Percentiles rank a stretch among this genome's conserved stretches.
Conservation (phyloP, 1,140 invertebrate genomes). For the Atta colombica region DNA sequence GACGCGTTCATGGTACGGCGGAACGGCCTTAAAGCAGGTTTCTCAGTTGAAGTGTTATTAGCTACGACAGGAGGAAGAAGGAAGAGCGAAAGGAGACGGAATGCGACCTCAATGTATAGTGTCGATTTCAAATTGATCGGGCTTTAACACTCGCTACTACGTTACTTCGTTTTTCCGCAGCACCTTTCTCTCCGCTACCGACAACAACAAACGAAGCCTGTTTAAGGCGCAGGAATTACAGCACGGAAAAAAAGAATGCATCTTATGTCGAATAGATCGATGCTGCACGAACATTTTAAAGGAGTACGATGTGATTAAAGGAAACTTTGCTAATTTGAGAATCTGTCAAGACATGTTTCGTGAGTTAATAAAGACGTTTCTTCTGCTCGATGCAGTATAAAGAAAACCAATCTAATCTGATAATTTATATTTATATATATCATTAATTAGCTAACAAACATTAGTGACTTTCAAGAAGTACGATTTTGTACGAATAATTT, state of each 20-base stretch:
- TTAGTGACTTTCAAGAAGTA: background rate
- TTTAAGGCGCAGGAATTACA: background rate
- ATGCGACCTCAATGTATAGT: constrained; percentile 25
- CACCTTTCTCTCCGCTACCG: constrained; percentile 40
- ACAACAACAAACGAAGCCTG: constrained; percentile 19
- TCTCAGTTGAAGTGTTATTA: constrained; percentile 48
- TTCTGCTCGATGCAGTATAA: background rate
- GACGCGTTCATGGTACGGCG: constrained; percentile 49
- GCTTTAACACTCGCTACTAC: constrained; percentile 39
- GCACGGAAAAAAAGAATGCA: background rate
- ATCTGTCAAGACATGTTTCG: constrained; percentile 9
- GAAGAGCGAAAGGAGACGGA: constrained; percentile 47
- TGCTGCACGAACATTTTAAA: constrained; percentile 6
- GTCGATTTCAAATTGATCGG: constrained; percentile 57
- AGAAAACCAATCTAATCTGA: too few relatives aligned
- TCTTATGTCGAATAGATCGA: background rate
- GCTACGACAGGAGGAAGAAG: constrained; percentile 24
- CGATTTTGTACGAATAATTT: background rate
- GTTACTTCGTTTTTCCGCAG: constrained; percentile 9
- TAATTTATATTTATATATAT: background rate
- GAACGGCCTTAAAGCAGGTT: constrained; percentile 39
- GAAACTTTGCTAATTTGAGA: constrained; percentile 44
- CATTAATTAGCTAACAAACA: background rate
- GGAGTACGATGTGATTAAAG: constrained; percentile 10
- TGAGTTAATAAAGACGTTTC: background rate